Evolutionary conservation across 2,113 vertebrate species (phyloP), one percentile per base, ranked within the genome.

Genomic region (Vicugna pacos): DNA sequence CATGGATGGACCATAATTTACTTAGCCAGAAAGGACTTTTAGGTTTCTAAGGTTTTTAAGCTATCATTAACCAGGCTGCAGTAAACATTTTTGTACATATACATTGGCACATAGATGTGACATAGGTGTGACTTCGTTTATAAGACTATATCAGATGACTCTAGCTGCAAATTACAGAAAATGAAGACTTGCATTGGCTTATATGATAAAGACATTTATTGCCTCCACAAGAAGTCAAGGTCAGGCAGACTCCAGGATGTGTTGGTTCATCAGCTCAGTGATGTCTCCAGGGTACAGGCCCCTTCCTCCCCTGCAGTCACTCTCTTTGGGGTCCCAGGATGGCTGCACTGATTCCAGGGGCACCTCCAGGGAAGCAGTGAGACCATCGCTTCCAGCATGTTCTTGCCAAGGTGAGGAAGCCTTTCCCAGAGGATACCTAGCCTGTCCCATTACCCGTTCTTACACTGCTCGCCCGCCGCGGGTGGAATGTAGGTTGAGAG

Each of bases 11-110:
- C 28, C 30, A 54, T 54, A 22, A 67, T 88, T 75, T 70, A 38
- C 62, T 42, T 11, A 93, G 14, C 46, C 58, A 86, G n/a, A 48
- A 69, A 77, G 52, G 76, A 91, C n/a, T 62, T 96, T 20, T 8
- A 6, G 30, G 62, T 48, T 70, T 92, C 8, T 19, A 48, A 54
- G n/a, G 76, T 83, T 62, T 70, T 52, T 11, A 77, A 69, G 30
- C 28, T 89, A 0, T 65, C 76, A 17, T 46, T 72, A 72, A n/a
- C 30, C 22, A 58, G n/a, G n/a, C 38, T 19, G 28, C 16, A 76
- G 58, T 32, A n/a, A 67, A 60, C n/a, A 30, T 26, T 87, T 38
- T n/a, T 60, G 16, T 48, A 3, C 32, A 8, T 50, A 42, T 3
- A 10, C 46, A 56, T 42, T 82, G 81, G 16, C 64, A 73, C 30